Conservation (phyloP, 2,113 vertebrate species). For the Saccopteryx bilineata region DNA sequence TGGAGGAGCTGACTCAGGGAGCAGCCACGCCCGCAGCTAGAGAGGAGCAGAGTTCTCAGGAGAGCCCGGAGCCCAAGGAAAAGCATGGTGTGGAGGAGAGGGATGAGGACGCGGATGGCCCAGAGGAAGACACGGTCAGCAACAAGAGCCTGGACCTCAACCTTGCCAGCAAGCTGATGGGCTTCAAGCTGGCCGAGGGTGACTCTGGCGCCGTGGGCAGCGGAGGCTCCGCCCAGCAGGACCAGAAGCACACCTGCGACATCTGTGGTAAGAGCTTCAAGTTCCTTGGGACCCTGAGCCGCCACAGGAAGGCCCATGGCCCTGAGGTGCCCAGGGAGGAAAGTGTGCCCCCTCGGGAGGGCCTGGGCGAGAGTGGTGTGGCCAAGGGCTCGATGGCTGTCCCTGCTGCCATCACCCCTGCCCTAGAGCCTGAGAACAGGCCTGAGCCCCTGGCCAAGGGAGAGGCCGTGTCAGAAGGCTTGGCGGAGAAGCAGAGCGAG, state of each 20-base stretch:
- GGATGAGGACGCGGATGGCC: slow-evolving; percentile 82
- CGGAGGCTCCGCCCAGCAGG: slow-evolving; percentile 84
- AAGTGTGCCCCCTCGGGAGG: slow-evolving; percentile 74
- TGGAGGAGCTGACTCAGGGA: slow-evolving; percentile 14
- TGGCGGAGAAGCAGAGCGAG: slow-evolving; percentile 84
- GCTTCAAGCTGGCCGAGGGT: slow-evolving; percentile 94
- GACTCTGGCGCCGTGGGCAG: slow-evolving; percentile 78
- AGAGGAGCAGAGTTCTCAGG: slow-evolving; percentile 75
- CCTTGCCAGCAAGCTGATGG: slow-evolving; percentile 96
- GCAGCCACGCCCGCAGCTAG: background rate
- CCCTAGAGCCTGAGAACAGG: slow-evolving; percentile 55
- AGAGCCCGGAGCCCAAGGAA: slow-evolving; percentile 77
- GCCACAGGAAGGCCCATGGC: slow-evolving; percentile 94
- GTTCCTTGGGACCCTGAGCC: slow-evolving; percentile 94
- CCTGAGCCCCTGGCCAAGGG: slow-evolving; percentile 79
- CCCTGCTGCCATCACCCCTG: accelerated
- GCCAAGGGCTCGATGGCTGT: background rate
- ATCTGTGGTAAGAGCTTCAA: slow-evolving; percentile 96
- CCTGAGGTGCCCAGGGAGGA: slow-evolving; percentile 86
- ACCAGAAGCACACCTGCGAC: slow-evolving; percentile 93
- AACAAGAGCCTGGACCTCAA: slow-evolving; percentile 98
- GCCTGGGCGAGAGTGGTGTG: slow-evolving; percentile 72
- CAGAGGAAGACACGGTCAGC: slow-evolving; percentile 94
- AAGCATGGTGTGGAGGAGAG: slow-evolving; percentile 80
- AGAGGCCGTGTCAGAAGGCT: slow-evolving; percentile 81